Conservation (phyloP, 2,888 invertebrate genomes). For the Tipula confusa region DNA sequence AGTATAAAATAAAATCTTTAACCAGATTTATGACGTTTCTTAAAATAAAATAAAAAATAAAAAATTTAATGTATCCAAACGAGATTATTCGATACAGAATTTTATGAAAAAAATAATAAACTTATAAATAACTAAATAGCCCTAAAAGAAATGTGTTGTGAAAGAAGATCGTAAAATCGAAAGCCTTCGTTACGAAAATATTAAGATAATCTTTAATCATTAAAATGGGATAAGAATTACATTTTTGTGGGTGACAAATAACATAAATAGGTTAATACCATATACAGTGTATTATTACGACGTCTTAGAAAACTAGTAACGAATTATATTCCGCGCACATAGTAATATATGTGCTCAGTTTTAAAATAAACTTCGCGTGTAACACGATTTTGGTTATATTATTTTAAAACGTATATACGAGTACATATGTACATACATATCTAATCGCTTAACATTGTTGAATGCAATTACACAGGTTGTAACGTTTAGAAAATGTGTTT, state of each 20-base stretch:
- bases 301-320: neutral
- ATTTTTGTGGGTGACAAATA: neutral
- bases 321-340: no score
- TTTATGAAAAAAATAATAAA: no score
- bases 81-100: no score
- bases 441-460: neutral
- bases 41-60: no score
- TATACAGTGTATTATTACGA: neutral
- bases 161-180: neutral
- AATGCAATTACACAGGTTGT: neutral
- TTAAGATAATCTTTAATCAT: neutral
- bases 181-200: neutral
- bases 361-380: neutral
- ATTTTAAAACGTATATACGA: neutral
- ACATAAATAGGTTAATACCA: neutral
- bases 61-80: no score
- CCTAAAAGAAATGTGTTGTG: neutral
- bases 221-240: neutral
- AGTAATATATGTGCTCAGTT: no score
- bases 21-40: no score
- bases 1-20: no score
- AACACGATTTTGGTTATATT: neutral
- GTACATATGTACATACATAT: no score
- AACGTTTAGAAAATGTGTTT: neutral
- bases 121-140: no score